Conservation (phyloP, 2,888 invertebrate species). For the Lacanobia wlatinum region DNA sequence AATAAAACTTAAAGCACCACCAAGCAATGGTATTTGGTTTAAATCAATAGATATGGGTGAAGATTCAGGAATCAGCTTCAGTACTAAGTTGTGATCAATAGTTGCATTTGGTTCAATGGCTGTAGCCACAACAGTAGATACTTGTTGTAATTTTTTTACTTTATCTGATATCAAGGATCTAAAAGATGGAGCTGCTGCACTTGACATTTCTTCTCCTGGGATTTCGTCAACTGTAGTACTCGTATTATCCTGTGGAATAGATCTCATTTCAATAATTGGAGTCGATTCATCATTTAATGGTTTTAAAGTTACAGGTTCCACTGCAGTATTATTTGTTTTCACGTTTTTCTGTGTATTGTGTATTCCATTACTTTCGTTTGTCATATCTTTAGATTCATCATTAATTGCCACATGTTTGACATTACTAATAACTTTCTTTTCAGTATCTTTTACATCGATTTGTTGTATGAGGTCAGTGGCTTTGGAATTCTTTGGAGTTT, state of each 20-base stretch:
- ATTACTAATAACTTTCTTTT: conserved; percentile 5
- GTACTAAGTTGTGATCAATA: neutral
- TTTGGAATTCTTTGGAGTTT: neutral
- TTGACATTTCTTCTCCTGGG: neutral
- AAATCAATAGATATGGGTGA: neutral
- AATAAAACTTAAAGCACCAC: conserved; percentile 18
- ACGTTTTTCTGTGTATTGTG: neutral
- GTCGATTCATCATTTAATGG: neutral
- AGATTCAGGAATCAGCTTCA: neutral
- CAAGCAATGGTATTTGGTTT: conserved; percentile 24
- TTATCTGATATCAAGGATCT: conserved; percentile 11
- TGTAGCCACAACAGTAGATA: neutral
- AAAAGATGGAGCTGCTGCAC: neutral
- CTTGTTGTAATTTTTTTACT: neutral
- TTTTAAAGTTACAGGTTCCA: neutral
- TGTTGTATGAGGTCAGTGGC: conserved; percentile 18
- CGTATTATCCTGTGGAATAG: neutral
- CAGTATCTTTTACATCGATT: conserved; percentile 45
- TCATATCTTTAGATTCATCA: neutral
- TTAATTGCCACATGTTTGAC: conserved; percentile 2
- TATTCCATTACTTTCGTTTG: neutral
- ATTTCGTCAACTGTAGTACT: neutral
- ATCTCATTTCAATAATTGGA: neutral
- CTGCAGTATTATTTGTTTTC: neutral
- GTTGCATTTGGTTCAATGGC: neutral